A percentile compares a stretch with the other conserved stretches of the same genome.
Evolutionary conservation across 2,113 vertebrate genomes (phyloP).

Genomic region (Nothoprocta perdicaria): DNA sequence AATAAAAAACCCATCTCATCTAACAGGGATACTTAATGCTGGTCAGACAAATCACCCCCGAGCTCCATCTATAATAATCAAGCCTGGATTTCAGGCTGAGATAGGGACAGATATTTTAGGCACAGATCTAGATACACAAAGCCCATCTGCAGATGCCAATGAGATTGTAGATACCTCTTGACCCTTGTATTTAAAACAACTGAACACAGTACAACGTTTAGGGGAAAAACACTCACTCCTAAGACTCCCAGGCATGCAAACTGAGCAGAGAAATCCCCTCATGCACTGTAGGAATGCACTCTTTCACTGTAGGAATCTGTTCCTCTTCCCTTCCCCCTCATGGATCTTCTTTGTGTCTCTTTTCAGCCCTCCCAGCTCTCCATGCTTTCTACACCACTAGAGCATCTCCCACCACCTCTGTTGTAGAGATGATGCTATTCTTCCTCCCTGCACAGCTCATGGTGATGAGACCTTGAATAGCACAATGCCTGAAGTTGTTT

Average conservation of each 20-base stretch:
- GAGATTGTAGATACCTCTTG: background rate
- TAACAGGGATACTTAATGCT: background rate
- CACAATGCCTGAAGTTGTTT: background rate
- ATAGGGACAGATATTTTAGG: background rate
- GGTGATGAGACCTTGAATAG: background rate
- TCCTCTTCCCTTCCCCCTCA: background rate
- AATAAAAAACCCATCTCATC: background rate
- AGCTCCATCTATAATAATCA: background rate
- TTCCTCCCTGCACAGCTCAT: background rate
- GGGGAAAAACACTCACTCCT: background rate
- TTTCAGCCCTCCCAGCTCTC: too few species aligned
- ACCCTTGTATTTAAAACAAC: background rate
- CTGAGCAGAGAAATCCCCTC: background rate
- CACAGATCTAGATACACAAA: background rate
- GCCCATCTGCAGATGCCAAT: background rate
- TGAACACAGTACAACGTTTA: background rate
- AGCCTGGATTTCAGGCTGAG: background rate
- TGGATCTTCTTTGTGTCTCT: rapidly evolving
- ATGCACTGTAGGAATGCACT: rapidly evolving
- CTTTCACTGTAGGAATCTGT: background rate
- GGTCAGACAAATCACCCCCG: background rate
- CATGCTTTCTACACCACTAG: background rate
- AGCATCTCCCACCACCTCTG: background rate
- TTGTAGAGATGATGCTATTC: rapidly evolving
- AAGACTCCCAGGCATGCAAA: background rate